phyloP scores from a whole-genome alignment of 1,140 invertebrate genomes.

The Asbolus verrucosus region DNA sequence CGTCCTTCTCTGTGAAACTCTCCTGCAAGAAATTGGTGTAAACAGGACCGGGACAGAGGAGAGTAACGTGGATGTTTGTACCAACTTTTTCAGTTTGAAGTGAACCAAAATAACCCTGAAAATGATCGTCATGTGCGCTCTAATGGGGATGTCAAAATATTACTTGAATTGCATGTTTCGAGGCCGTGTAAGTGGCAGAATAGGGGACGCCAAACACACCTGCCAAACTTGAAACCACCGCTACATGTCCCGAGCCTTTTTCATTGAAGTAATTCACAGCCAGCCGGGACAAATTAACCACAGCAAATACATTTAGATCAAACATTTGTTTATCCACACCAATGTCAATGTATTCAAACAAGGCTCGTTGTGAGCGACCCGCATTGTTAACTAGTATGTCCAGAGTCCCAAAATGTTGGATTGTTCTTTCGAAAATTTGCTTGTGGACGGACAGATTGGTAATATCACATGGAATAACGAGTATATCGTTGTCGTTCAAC shows the following conservation, averaged over 20 bases:
- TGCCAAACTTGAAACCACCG: slow-evolving; percentile 79
- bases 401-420: slow-evolving; percentile 80
- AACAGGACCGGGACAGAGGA: slow-evolving; percentile 83
- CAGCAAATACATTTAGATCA: slow-evolving; percentile 84
- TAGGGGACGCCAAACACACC: slow-evolving; percentile 78
- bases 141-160: slow-evolving; percentile 12
- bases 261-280: slow-evolving; percentile 76
- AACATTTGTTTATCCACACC: slow-evolving; percentile 83
- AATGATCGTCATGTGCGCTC: too few species aligned
- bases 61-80: slow-evolving; percentile 73
- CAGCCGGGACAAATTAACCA: slow-evolving; percentile 77
- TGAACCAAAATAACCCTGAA: slow-evolving; percentile 78
- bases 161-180: slow-evolving; percentile 88
- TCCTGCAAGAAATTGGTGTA: slow-evolving; percentile 79
- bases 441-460: slow-evolving; percentile 73
- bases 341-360: slow-evolving; percentile 81
- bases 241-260: slow-evolving; percentile 75
- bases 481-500: slow-evolving; percentile 72
- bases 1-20: slow-evolving; percentile 75
- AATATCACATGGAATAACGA: slow-evolving; percentile 81
- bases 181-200: slow-evolving; percentile 82
- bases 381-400: slow-evolving; percentile 88
- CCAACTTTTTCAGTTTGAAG: slow-evolving; percentile 74
- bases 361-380: slow-evolving; percentile 82
- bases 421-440: slow-evolving; percentile 72